Evolutionary conservation across 2,113 vertebrate species (phyloP).

Genomic region (Suncus etruscus): DNA sequence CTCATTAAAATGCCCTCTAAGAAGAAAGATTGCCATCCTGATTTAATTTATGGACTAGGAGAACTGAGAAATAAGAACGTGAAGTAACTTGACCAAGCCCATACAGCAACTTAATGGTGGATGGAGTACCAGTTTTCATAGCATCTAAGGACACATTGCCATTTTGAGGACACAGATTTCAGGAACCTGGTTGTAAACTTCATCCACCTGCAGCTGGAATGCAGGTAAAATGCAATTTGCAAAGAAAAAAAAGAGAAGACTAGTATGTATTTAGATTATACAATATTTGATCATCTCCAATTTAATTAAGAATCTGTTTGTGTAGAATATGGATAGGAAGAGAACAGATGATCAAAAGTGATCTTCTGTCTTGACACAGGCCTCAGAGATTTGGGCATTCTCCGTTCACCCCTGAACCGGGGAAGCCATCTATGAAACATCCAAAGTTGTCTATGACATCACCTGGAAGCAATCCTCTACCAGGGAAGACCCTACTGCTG

Average conservation of each 20-base stretch:
- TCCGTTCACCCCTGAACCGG: too few species aligned
- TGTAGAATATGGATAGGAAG: slow-evolving; percentile 5
- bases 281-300: neutral
- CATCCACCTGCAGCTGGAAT: neutral
- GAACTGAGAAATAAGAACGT: neutral
- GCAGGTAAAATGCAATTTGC: neutral
- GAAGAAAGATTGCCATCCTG: neutral
- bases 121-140: neutral
- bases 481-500: too few species aligned
- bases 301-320: neutral
- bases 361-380: too few species aligned
- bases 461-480: too few species aligned
- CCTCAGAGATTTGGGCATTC: too few species aligned
- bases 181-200: neutral
- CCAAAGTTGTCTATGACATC: too few species aligned
- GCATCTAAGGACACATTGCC: neutral
- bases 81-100: neutral
- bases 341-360: neutral
- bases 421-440: too few species aligned
- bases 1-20: neutral
- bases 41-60: neutral
- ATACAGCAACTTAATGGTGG: neutral
- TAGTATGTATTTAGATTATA: neutral
- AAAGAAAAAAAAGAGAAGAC: neutral
- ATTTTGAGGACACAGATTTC: neutral